These are phyloP conservation scores for Xanthorhoe designata DNA, from an alignment of 2,888 invertebrate species.

Conservation along the genomic window DNA sequence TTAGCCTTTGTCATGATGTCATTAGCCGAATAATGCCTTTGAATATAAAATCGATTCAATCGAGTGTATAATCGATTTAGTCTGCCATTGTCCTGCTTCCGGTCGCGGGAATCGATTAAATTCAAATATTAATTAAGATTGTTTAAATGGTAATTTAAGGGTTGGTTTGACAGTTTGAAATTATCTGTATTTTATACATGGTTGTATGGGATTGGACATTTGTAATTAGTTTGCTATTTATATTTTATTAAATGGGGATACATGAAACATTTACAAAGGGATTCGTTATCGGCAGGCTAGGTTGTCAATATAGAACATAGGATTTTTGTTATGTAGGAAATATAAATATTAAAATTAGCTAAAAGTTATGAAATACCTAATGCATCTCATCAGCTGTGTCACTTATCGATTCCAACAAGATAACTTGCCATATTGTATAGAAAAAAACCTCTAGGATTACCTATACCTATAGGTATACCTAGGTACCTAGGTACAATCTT, in stretches of 20 bases:
- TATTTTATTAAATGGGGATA: not conserved
- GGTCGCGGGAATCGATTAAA: slow-evolving; percentile 44
- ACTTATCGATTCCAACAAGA: no score
- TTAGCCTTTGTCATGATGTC: slow-evolving; percentile 45
- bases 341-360: no score
- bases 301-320: no score
- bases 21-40: slow-evolving; percentile 62
- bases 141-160: slow-evolving; percentile 38
- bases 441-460: no score
- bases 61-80: slow-evolving; percentile 63
- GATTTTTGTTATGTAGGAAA: no score
- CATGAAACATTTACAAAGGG: no score
- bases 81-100: slow-evolving; percentile 65
- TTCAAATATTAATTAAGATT: slow-evolving; percentile 46
- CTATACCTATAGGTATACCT: no score
- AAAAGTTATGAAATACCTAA: no score
- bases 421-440: no score
- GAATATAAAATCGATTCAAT: slow-evolving; percentile 65
- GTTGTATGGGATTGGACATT: slow-evolving; percentile 10
- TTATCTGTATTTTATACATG: slow-evolving; percentile 7
- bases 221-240: not conserved
- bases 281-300: no score
- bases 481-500: no score
- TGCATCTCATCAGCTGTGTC: no score
- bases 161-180: slow-evolving; percentile 30